A percentile compares a stretch with the other conserved stretches of the same genome.
These are phyloP conservation scores for Drosophila littoralis DNA, from an alignment of 1,140 invertebrate species.

Conservation along the genomic window DNA sequence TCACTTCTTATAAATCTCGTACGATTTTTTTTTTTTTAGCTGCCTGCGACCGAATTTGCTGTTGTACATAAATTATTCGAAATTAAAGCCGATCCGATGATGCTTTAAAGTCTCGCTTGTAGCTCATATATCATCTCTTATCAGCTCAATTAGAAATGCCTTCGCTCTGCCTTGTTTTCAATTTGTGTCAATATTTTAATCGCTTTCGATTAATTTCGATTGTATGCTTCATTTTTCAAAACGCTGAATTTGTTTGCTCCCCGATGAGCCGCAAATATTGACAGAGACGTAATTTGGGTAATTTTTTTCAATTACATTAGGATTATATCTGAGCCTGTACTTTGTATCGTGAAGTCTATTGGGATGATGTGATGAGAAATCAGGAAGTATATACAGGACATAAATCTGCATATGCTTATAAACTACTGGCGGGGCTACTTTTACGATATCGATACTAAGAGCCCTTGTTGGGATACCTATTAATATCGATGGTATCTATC, in stretches of 20 bases:
- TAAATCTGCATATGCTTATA: too few relatives aligned
- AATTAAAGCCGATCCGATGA: slow-evolving; percentile 44
- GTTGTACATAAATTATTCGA: slow-evolving; percentile 52
- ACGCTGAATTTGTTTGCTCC: slow-evolving; percentile 31
- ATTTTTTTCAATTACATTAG: slow-evolving; percentile 23
- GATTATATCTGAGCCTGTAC: slow-evolving; percentile 7
- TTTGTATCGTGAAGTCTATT: background rate
- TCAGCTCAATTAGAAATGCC: slow-evolving; percentile 37
- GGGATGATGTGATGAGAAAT: too few relatives aligned
- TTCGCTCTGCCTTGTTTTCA: slow-evolving; percentile 46
- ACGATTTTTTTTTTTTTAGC: slow-evolving; percentile 41
- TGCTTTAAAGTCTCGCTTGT: slow-evolving; percentile 40
- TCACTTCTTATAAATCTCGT: slow-evolving; percentile 77
- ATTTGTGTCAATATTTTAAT: slow-evolving; percentile 74
- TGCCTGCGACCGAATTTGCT: slow-evolving; percentile 22
- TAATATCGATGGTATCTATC: too few relatives aligned
- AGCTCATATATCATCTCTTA: slow-evolving; percentile 58
- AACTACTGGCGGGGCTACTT: too few relatives aligned
- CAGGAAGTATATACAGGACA: too few relatives aligned
- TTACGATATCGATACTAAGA: too few relatives aligned
- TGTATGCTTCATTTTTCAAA: slow-evolving; percentile 42
- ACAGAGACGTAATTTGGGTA: slow-evolving; percentile 40
- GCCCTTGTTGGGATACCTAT: too few relatives aligned
- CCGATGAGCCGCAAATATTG: slow-evolving; percentile 51
- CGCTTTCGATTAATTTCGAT: slow-evolving; percentile 65